phyloP scores from a whole-genome alignment of 2,888 invertebrate species.

The Apamea anceps region DNA sequence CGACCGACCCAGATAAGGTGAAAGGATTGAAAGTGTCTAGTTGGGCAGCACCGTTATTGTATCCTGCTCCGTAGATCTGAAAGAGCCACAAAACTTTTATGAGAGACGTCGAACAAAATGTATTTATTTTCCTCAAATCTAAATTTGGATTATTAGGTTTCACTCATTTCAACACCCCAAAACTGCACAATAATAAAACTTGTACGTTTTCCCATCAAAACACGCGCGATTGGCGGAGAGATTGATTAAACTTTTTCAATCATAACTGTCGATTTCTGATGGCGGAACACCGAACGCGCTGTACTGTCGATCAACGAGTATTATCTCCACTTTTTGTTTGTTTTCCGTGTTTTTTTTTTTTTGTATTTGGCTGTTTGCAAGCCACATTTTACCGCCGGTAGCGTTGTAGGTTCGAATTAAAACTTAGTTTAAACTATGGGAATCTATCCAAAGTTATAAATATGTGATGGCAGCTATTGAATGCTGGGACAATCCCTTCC shows the following conservation, averaged over 20 bases:
- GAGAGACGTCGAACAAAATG: background rate
- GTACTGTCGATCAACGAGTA: conserved; percentile 58
- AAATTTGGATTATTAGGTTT: background rate
- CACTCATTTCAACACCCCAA: conserved; percentile 11
- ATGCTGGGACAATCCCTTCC: background rate
- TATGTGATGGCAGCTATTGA: background rate
- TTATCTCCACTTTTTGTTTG: conserved; percentile 55
- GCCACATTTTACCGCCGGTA: background rate
- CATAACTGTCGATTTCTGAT: conserved; percentile 69
- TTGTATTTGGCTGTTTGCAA: background rate
- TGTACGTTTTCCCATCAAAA: conserved; percentile 45
- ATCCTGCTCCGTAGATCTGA: background rate
- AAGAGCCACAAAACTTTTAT: background rate
- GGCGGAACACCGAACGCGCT: conserved; percentile 60
- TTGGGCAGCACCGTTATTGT: background rate
- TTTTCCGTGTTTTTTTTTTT: conserved; percentile 9
- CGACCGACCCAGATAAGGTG: background rate
- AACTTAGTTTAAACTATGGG: background rate
- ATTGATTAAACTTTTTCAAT: conserved; percentile 81
- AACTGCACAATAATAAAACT: conserved; percentile 48
- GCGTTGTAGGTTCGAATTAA: background rate
- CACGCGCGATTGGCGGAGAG: conserved; percentile 54
- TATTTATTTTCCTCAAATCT: background rate
- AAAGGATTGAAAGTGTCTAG: background rate
- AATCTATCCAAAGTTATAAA: background rate